Evolutionary conservation across 2,888 invertebrate species (phyloP).

Genomic region (Torymus tubicola): DNA sequence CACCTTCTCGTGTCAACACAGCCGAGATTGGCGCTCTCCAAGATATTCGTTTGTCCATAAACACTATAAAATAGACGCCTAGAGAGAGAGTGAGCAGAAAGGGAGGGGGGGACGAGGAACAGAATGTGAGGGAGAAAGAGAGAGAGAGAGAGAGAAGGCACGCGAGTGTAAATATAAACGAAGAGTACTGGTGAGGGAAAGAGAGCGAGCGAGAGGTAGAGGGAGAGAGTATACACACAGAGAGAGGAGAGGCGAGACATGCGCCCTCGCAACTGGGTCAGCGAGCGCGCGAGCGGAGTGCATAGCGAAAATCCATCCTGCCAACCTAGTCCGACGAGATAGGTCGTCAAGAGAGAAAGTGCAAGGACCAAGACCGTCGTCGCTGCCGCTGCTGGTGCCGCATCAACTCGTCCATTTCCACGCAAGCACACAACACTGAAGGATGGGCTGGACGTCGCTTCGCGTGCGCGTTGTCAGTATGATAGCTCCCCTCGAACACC

Average conservation of each 20-base stretch:
- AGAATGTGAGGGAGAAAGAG: too few species aligned
- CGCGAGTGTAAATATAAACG: not conserved
- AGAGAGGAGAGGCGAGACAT: constrained; percentile 63
- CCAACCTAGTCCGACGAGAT: constrained; percentile 66
- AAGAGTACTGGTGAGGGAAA: not conserved
- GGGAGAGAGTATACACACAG: not conserved
- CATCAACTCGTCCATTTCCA: not conserved
- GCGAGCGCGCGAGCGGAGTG: constrained; percentile 40
- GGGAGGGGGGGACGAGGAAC: too few species aligned
- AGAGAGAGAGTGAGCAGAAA: not conserved
- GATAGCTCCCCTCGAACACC: not conserved
- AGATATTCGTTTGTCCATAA: not conserved
- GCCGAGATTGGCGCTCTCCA: too few species aligned
- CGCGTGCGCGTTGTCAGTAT: constrained; percentile 80
- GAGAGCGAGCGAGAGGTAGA: not conserved
- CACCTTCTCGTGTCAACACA: too few species aligned
- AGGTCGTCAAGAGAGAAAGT: constrained; percentile 67
- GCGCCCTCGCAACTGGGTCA: constrained; percentile 75
- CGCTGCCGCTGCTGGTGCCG: constrained; percentile 58
- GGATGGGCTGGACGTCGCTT: constrained; percentile 80
- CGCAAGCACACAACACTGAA: constrained; percentile 27
- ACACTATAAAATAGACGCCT: not conserved
- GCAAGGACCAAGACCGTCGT: constrained; percentile 60
- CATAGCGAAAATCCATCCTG: constrained; percentile 68
- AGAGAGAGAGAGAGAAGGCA: too few species aligned